These are phyloP conservation scores for Drosophila santomea DNA, from an alignment of 1,140 invertebrate genomes.

Conservation along the genomic window DNA sequence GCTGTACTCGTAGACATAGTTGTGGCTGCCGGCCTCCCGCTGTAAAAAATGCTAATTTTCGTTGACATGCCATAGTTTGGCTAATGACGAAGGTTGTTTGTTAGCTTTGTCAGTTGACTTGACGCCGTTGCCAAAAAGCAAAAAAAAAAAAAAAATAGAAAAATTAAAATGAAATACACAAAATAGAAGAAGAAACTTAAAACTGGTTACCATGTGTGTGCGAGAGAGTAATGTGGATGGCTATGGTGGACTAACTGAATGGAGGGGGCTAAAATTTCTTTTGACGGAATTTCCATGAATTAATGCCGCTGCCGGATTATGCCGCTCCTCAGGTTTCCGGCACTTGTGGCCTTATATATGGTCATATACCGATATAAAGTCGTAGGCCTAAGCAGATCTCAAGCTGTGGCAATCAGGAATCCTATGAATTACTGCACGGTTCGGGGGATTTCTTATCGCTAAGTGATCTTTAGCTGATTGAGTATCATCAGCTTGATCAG, in stretches of 20 bases:
- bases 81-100: slow-evolving; percentile 82
- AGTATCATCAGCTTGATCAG: slow-evolving; percentile 15
- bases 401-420: slow-evolving; percentile 69
- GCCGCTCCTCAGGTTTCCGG: slow-evolving; percentile 63
- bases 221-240: slow-evolving; percentile 23
- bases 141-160: slow-evolving; percentile 1
- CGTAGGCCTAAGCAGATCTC: slow-evolving; percentile 54
- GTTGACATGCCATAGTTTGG: slow-evolving; percentile 83
- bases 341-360: slow-evolving; percentile 50
- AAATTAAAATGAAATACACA: neutral
- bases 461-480: slow-evolving; percentile 14
- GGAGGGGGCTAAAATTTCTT: slow-evolving; percentile 65
- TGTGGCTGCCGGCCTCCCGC: slow-evolving; percentile 43
- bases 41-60: slow-evolving; percentile 75
- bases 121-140: slow-evolving; percentile 61
- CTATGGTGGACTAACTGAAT: neutral
- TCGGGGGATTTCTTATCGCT: slow-evolving; percentile 11
- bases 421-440: neutral
- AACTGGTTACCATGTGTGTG: slow-evolving; percentile 65
- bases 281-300: slow-evolving; percentile 81
- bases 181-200: slow-evolving; percentile 41
- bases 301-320: slow-evolving; percentile 73
- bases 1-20: slow-evolving; percentile 32
- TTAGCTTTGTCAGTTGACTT: slow-evolving; percentile 77
- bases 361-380: slow-evolving; percentile 13